Percentiles rank a stretch among this genome's conserved stretches.
phyloP scores from a whole-genome alignment of 2,113 vertebrate genomes.

The Zapornia atra region DNA sequence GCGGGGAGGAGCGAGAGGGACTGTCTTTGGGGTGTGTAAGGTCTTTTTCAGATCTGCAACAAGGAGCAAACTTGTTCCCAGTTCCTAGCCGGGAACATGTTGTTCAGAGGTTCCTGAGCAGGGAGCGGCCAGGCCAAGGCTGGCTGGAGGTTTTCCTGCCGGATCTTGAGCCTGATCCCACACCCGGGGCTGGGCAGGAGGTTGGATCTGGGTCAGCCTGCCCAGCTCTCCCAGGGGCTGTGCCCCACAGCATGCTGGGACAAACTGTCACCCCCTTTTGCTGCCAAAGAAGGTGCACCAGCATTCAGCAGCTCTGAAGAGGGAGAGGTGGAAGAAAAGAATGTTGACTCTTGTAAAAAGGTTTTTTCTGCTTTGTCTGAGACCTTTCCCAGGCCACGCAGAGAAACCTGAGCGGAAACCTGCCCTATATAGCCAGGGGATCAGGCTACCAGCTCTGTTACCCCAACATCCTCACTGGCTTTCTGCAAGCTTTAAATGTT shows the following conservation, averaged over 20 bases:
- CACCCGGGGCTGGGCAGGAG: neutral
- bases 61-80: conserved; percentile 3
- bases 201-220: neutral
- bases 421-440: neutral
- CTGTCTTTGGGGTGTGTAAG: neutral
- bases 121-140: neutral
- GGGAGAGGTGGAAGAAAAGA: neutral
- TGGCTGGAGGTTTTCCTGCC: neutral
- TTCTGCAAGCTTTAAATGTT: neutral
- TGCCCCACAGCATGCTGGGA: fast-evolving
- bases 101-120: conserved; percentile 17
- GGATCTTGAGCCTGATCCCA: neutral
- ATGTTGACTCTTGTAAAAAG: neutral
- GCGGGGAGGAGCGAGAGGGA: neutral
- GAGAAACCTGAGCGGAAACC: neutral
- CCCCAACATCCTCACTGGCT: neutral
- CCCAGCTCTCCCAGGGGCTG: neutral
- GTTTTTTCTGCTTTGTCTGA: neutral
- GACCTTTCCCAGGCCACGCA: neutral
- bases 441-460: neutral
- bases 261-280: neutral
- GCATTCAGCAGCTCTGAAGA: neutral
- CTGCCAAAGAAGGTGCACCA: neutral
- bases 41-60: neutral
- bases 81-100: conserved; percentile 6